Conservation (phyloP, 2,797 vertebrate species). For the Gallinago solitaria region DNA sequence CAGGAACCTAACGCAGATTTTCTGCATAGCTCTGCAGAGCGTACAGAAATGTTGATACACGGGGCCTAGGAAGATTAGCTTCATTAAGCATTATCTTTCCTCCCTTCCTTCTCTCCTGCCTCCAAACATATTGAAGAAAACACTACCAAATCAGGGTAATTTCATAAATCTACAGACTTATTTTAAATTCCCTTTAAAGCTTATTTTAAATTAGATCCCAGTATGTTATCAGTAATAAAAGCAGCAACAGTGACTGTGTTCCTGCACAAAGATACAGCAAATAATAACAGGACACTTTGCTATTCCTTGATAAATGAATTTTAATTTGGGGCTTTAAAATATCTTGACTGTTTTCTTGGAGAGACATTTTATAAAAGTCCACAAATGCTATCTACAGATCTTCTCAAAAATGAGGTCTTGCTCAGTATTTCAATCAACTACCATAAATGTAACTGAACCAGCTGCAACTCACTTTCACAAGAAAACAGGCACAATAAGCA, state of each 20-base stretch:
- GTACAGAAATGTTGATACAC: neutral
- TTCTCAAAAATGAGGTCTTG: neutral
- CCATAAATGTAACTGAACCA: neutral
- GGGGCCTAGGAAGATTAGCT: neutral
- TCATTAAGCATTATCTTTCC: neutral
- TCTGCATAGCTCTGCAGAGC: neutral
- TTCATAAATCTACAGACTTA: neutral
- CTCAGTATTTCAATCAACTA: neutral
- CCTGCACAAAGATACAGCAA: neutral
- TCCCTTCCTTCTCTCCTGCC: neutral
- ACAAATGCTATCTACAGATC: neutral
- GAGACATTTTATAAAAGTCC: neutral
- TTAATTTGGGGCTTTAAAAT: neutral
- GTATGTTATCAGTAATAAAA: neutral
- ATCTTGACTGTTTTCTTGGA: neutral
- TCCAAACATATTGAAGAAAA: neutral
- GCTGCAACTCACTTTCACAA: neutral
- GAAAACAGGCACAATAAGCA: neutral
- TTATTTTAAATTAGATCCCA: neutral
- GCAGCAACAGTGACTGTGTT: neutral
- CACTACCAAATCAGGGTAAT: neutral
- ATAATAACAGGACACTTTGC: neutral
- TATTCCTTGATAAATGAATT: neutral
- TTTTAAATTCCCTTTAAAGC: neutral
- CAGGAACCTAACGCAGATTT: neutral